Evolutionary conservation across 2,888 invertebrate species (phyloP).

Genomic region (Podotricha telesiphe): DNA sequence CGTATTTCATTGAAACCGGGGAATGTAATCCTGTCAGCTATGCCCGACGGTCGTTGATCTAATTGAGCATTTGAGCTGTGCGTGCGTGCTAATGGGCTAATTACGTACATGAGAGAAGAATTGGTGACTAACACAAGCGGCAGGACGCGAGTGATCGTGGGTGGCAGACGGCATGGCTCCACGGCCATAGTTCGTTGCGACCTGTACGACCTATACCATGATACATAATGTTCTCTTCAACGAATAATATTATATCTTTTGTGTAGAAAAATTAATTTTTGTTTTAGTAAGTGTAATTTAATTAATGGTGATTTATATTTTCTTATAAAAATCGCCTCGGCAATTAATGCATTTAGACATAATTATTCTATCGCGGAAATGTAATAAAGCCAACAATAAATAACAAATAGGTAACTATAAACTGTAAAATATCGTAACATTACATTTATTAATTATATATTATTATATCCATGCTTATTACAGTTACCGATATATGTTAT

Average conservation of each 20-base stretch:
- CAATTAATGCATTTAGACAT: no score
- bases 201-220: conserved; percentile 15
- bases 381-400: no score
- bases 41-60: conserved; percentile 75
- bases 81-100: conserved; percentile 82
- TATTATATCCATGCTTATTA: no score
- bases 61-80: conserved; percentile 81
- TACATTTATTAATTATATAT: no score
- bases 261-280: neutral
- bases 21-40: conserved; percentile 68
- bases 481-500: no score
- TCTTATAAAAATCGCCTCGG: neutral
- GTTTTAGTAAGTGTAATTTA: neutral
- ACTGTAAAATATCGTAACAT: no score
- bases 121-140: conserved; percentile 72
- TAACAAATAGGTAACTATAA: no score
- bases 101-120: conserved; percentile 76
- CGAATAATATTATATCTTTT: neutral
- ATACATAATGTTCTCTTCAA: neutral
- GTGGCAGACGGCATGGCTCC: conserved; percentile 82
- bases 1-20: conserved; percentile 63
- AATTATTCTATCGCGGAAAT: no score
- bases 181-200: conserved; percentile 38
- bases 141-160: conserved; percentile 74
- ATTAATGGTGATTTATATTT: neutral